These are phyloP conservation scores for Eutrigla gurnardus DNA, from an alignment of 2,797 vertebrate species.

Conservation along the genomic window DNA sequence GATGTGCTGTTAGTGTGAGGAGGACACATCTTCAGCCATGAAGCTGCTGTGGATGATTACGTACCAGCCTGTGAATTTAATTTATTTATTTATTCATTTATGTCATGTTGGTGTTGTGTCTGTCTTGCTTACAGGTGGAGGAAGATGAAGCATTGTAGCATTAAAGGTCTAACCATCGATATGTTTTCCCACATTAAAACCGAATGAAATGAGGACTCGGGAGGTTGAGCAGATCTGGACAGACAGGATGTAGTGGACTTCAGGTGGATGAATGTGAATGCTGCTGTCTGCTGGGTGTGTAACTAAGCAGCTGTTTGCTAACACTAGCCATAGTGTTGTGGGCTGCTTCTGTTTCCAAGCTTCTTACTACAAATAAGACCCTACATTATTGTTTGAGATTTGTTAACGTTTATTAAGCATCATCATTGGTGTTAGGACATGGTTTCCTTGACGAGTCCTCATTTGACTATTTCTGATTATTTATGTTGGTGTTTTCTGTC, in stretches of 20 bases:
- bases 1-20: background rate
- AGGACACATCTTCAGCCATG: background rate
- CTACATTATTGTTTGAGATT: no score
- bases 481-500: background rate
- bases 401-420: background rate
- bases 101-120: conserved; percentile 13
- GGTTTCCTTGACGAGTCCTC: background rate
- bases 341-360: background rate
- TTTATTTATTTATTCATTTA: conserved; percentile 31
- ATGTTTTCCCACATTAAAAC: background rate
- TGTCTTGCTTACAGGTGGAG: conserved; percentile 7
- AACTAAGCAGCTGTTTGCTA: background rate
- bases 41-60: conserved; percentile 5
- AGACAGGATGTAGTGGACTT: no score
- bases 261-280: background rate
- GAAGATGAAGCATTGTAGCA: conserved; percentile 4
- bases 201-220: no score
- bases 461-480: background rate
- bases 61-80: conserved; percentile 14
- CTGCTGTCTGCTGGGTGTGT: background rate
- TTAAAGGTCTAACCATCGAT: background rate
- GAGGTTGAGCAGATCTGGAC: no score
- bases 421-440: background rate
- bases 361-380: no score
- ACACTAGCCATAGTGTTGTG: background rate